These are phyloP conservation scores for Diadema setosum DNA, from an alignment of 35 echinoderm and acorn worm species.

Conservation along the genomic window DNA sequence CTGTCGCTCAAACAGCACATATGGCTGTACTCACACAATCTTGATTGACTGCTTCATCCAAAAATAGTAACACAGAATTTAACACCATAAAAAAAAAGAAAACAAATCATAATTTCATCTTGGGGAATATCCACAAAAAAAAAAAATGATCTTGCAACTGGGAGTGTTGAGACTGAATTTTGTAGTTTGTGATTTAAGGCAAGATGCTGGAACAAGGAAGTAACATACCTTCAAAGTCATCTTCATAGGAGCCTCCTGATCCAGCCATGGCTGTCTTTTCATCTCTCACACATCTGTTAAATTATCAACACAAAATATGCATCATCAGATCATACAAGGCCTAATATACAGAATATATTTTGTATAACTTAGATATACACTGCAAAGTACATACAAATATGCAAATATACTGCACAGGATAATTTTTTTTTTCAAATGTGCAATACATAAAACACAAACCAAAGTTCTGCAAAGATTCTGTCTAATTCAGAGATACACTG, in stretches of 20 bases:
- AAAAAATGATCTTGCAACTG: not conserved
- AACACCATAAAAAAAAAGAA: not conserved
- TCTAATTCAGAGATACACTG: no score
- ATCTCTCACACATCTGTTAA: not conserved
- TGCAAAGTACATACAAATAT: not conserved
- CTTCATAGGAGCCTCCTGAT: not conserved
- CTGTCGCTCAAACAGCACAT: no score
- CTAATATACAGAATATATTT: not conserved
- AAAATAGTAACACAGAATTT: not conserved
- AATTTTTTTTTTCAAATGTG: not conserved
- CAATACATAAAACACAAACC: not conserved
- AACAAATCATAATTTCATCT: not conserved
- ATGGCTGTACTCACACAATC: no score
- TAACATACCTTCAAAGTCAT: not conserved
- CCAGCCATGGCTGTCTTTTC: not conserved
- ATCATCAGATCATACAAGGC: not conserved
- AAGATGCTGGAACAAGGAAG: no score
- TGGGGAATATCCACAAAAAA: not conserved
- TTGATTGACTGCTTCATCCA: no score
- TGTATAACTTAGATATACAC: not conserved
- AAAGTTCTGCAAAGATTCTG: no score
- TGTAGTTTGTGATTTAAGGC: no score
- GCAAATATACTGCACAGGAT: not conserved
- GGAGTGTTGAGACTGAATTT: not conserved
- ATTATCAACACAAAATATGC: not conserved